Evolutionary conservation across 2,888 invertebrate genomes (phyloP).

Genomic region (Tuta absoluta): DNA sequence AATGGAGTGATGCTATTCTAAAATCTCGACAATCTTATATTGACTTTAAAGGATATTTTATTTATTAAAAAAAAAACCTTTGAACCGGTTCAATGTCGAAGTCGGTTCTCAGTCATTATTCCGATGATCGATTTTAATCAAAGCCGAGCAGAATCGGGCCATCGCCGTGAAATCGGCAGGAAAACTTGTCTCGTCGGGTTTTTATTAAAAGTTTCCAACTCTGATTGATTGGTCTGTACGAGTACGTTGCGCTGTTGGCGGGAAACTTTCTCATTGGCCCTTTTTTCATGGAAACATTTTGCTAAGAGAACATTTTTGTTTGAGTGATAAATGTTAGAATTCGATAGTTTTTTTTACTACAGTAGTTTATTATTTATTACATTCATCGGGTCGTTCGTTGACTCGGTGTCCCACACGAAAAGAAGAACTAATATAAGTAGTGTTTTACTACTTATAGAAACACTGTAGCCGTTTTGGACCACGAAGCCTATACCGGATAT

Average conservation of each 20-base stretch:
- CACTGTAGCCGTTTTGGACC: too few species aligned
- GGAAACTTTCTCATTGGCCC: constrained; percentile 4
- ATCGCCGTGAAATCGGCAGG: constrained; percentile 8
- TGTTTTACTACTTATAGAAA: too few species aligned
- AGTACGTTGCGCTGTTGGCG: neutral
- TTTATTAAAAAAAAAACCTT: too few species aligned
- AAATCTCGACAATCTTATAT: too few species aligned
- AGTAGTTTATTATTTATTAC: too few species aligned
- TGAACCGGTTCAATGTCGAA: neutral
- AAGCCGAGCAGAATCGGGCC: neutral
- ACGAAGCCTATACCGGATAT: too few species aligned
- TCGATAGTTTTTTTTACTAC: too few species aligned
- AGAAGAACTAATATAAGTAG: too few species aligned
- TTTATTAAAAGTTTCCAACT: constrained; percentile 5
- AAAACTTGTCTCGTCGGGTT: constrained; percentile 9
- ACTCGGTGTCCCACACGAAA: too few species aligned
- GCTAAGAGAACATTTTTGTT: constrained; percentile 1
- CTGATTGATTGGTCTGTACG: constrained; percentile 8
- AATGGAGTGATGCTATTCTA: too few species aligned
- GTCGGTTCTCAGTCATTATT: neutral
- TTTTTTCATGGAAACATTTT: neutral
- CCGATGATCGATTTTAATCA: constrained; percentile 13
- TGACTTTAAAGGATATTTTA: too few species aligned
- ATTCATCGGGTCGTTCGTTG: too few species aligned
- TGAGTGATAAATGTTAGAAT: neutral